A percentile compares a stretch with the other conserved stretches of the same genome.
phyloP scores from a whole-genome alignment of 2,888 invertebrate genomes.

The Tetramorium bicarinatum region DNA sequence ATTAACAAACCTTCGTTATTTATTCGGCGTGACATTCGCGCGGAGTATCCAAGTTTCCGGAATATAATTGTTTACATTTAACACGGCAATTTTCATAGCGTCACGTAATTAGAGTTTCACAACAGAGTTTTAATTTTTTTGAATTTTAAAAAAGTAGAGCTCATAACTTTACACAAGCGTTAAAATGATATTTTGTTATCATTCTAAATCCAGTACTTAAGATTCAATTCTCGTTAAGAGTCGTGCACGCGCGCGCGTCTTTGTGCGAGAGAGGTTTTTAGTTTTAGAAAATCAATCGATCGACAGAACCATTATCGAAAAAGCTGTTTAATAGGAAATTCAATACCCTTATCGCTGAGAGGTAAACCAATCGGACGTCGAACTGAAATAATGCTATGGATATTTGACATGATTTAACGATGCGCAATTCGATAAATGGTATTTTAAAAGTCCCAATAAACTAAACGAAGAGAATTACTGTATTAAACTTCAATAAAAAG shows the following conservation, averaged over 20 bases:
- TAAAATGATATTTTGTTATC: not conserved
- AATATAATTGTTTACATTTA: not conserved
- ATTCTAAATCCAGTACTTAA: not conserved
- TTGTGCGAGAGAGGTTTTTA: not conserved
- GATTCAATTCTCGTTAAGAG: not conserved
- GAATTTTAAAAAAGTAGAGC: no score
- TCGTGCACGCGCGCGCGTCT: not conserved
- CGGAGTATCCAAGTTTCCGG: not conserved
- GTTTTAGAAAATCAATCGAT: constrained; percentile 44
- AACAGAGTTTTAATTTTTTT: no score
- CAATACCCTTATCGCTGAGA: constrained; percentile 42
- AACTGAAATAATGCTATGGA: constrained; percentile 44
- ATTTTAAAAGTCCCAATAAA: constrained; percentile 21
- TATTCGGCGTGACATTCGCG: not conserved
- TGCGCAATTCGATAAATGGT: not conserved
- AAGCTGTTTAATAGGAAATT: constrained; percentile 49
- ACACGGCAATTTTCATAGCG: not conserved
- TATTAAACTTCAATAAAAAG: not conserved
- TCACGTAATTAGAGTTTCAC: not conserved
- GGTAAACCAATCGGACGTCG: constrained; percentile 44
- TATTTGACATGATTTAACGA: constrained; percentile 30
- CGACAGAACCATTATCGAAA: constrained; percentile 35
- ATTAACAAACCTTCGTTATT: constrained; percentile 9
- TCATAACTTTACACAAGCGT: no score
- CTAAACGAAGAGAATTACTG: not conserved